A percentile compares a stretch with the other conserved stretches of the same genome.
Evolutionary conservation across 2,113 vertebrate genomes (phyloP).

Genomic region (Falco punctatus): DNA sequence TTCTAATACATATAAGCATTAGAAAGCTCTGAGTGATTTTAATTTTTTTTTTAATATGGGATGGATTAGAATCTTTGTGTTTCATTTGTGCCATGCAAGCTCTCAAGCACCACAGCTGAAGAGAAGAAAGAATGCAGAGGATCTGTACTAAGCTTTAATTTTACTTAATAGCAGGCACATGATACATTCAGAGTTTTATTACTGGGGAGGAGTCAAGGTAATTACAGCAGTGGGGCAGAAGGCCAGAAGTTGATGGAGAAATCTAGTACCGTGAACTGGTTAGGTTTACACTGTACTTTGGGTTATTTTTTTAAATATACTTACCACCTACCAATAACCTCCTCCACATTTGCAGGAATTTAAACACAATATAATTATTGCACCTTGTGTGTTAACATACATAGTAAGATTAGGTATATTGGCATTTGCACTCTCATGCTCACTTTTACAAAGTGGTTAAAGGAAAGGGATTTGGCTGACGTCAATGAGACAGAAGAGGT

Average conservation of each 20-base stretch:
- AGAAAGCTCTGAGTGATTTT: neutral
- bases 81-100: constrained; percentile 36
- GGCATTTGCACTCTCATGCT: neutral
- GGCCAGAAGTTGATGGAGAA: constrained; percentile 10
- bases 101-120: constrained; percentile 26
- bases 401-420: neutral
- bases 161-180: constrained; percentile 29
- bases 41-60: neutral
- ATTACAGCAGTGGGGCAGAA: neutral
- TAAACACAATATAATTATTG: neutral
- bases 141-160: constrained; percentile 48
- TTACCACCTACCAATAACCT: neutral
- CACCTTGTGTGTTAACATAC: neutral
- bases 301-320: neutral
- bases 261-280: neutral
- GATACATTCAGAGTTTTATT: constrained; percentile 48
- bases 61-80: constrained; percentile 43
- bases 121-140: constrained; percentile 45
- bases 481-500: constrained; percentile 8
- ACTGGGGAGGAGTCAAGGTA: constrained; percentile 1
- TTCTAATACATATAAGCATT: neutral
- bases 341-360: neutral
- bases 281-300: neutral
- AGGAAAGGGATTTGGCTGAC: constrained; percentile 9
- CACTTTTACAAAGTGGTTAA: neutral